Conservation (phyloP, 2,113 vertebrate species). For the Entomyzon cyanotis region DNA sequence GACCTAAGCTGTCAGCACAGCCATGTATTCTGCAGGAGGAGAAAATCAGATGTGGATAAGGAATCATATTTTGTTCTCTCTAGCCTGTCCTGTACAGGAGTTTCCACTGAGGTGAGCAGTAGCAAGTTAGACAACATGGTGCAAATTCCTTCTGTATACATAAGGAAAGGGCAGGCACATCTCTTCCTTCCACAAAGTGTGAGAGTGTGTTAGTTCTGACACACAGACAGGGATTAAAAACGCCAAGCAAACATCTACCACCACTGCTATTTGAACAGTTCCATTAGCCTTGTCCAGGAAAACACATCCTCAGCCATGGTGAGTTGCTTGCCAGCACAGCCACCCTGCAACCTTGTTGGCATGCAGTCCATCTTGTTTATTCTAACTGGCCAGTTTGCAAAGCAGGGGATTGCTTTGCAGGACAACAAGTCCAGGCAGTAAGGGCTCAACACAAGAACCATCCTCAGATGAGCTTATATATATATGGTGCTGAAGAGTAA, state of each 20-base stretch:
- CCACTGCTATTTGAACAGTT: not conserved
- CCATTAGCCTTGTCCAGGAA: not conserved
- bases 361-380: not conserved
- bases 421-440: not conserved
- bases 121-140: not conserved
- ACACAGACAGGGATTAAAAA: not conserved
- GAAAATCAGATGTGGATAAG: not conserved
- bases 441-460: not conserved
- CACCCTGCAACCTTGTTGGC: not conserved
- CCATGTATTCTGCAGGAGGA: not conserved
- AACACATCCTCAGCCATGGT: not conserved
- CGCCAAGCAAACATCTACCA: not conserved
- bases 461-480: not conserved
- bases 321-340: not conserved
- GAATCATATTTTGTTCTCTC: not conserved
- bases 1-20: not conserved
- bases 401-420: not conserved
- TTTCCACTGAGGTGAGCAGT: not conserved
- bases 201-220: not conserved
- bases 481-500: not conserved
- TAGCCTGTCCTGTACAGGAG: not conserved
- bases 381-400: not conserved
- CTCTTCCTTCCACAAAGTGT: not conserved
- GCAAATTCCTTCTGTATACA: not conserved
- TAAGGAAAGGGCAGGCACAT: not conserved